Conservation (phyloP, 2,797 vertebrate species). For the Peromyscus aztecus region DNA sequence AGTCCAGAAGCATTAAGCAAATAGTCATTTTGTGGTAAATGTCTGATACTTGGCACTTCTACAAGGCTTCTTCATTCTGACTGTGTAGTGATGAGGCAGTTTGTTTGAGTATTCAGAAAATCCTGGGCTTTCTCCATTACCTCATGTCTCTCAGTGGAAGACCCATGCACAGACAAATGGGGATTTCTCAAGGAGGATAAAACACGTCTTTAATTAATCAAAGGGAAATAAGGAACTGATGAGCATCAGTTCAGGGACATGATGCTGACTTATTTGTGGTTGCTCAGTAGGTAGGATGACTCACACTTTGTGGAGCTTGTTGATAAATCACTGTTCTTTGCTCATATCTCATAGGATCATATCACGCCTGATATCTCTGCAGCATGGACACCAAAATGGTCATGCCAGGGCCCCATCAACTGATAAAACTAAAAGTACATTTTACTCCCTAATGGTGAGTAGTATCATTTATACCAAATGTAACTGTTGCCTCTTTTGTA, state of each 20-base stretch:
- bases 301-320: background rate
- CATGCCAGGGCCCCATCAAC: conserved; percentile 57
- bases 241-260: conserved; percentile 85
- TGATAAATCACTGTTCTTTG: background rate
- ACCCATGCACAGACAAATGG: conserved; percentile 86
- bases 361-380: background rate
- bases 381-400: background rate
- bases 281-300: conserved; percentile 73
- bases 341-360: background rate
- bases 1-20: conserved; percentile 72
- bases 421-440: background rate
- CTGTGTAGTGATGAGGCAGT: conserved; percentile 86
- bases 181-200: conserved; percentile 86
- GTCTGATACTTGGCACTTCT: conserved; percentile 86
- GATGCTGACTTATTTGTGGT: conserved; percentile 84
- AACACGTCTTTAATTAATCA: conserved; percentile 88
- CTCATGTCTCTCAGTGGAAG: conserved; percentile 87
- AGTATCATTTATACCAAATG: background rate
- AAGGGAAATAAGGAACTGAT: conserved; percentile 85
- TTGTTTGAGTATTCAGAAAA: conserved; percentile 86
- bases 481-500: background rate
- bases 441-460: background rate
- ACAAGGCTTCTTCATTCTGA: conserved; percentile 84
- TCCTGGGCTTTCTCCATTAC: conserved; percentile 81
- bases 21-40: conserved; percentile 83